Evolutionary conservation across 1,140 invertebrate species (phyloP), one percentile per base, ranked within the genome.

Genomic region (Fopius arisanus): DNA sequence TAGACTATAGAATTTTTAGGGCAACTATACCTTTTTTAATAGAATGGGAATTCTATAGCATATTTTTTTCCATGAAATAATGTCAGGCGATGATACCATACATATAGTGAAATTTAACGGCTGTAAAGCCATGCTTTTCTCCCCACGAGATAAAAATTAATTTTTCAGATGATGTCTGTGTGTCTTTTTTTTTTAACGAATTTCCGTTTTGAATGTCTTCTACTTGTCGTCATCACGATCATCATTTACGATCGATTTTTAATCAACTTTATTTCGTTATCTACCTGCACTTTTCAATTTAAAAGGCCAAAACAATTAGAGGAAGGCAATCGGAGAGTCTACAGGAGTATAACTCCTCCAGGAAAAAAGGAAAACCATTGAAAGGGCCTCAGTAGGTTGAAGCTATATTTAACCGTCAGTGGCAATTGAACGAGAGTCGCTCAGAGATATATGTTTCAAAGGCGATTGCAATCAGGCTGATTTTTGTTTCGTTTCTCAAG

Each of bases 401-500:
- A 26, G 26, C 48, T 70, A 70, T 43, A 31, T 16, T 51, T 67
- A 48, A 48, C 23, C 41, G 21, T 48, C 23, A 51, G 41, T 67
- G 33, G 51, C 21, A 40, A 40, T 67, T 43, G 16, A 69, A 69
- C 41, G 19, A 69, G 41, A 69, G 67, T 31, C 26, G 51, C 33
- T 69, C 9, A 12, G 23, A 69, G 28, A 51, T 51, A 29, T 48
- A 51, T 69, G 67, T 43, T 48, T n/a, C 4, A 63, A 63, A 29
- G 28, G 3, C 28, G n/a, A 54, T 51, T 69, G 37, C 12, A 67
- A 29, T 63, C 37, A 21, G 19, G n/a, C 10, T 21, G 7, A 21
- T 54, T 70, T 63, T 66, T 73, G 1, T 67, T 29, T 63, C 29
- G 28, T 43, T 68, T 37, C 82, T 81, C 10, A 78, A 88, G 87